Conservation (phyloP, 2,888 invertebrate genomes). For the Rhopalosiphum nymphaeae region DNA sequence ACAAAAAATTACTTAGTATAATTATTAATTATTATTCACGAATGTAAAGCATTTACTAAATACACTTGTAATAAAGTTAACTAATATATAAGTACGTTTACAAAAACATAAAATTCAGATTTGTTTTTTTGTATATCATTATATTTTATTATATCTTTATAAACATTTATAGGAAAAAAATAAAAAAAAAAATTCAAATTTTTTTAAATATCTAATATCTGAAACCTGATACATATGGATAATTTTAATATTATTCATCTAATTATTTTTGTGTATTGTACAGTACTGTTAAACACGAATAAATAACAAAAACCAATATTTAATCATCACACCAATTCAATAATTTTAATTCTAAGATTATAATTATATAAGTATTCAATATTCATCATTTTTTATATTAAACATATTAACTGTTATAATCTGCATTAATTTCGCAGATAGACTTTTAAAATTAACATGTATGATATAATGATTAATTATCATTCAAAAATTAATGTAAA, state of each 20-base stretch:
- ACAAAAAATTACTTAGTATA: neutral
- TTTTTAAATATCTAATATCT: no score
- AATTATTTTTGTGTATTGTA: no score
- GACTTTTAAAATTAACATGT: neutral
- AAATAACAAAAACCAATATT: no score
- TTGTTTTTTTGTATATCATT: neutral
- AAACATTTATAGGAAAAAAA: no score
- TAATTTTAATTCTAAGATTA: neutral
- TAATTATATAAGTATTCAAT: neutral
- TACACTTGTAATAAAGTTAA: neutral
- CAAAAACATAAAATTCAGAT: no score
- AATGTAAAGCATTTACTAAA: neutral
- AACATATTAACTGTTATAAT: neutral
- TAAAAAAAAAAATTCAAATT: no score
- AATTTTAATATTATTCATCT: no score
- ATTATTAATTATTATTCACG: neutral
- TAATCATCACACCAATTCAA: no score
- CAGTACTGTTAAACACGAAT: no score
- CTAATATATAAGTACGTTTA: neutral
- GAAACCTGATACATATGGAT: no score
- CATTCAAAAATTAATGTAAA: neutral
- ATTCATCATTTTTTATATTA: neutral
- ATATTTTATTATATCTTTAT: neutral
- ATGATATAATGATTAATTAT: neutral
- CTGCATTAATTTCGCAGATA: neutral